Base-by-base conservation (phyloP, 2,113 vertebrate species). In the Verasper variegatus region DNA sequence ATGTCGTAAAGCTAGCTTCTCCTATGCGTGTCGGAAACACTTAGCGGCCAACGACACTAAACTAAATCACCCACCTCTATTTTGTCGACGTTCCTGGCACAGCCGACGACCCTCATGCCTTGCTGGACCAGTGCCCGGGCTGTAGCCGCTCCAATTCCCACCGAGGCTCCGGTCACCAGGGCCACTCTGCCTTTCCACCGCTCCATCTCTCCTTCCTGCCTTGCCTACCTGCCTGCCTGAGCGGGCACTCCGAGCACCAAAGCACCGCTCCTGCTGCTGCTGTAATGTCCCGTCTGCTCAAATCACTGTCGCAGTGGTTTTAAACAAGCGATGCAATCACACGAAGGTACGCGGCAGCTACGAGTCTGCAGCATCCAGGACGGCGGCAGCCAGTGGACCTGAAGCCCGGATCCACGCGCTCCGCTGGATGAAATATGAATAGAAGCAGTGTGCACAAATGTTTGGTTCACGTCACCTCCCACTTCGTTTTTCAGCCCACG, bases 91-190 rank as follows among this genome's bases (percentile, higher is more conserved):
- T 91, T 97, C 88, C 97, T 94, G 70, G 96, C 97, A 63, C 97
- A 98, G 58, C 97, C 97, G 86, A 97, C 97, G 67, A 97, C 97
- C 91, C 95, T 95, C 95, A 98, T 95, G 84, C 97, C 97, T 54
- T 96, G 95, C 83, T 97, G 96, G 87, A 98, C 96, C 80, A 98
- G 94, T 55, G 95, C 95, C 92, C 97, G 94, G 60, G 96, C 95
- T 73, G 97, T 95, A 6, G 97, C 96, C 78, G 97, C 97, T 78
- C 97, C 97, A 66, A 98, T 97, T 67, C 97, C 97, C 86, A 95
- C 96, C 18, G 97, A 98, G 64, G 97, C 97, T 88, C 97, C 97
- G 15, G 97, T 98, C 82, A 98, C 97, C 89, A 98, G 93, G 58
- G 97, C 97, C 82, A 98, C 96, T 80, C 97, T 96, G 82, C 94